Base-by-base conservation (phyloP, 2,113 vertebrate species). In the Petrocephalus zakoni region DNA sequence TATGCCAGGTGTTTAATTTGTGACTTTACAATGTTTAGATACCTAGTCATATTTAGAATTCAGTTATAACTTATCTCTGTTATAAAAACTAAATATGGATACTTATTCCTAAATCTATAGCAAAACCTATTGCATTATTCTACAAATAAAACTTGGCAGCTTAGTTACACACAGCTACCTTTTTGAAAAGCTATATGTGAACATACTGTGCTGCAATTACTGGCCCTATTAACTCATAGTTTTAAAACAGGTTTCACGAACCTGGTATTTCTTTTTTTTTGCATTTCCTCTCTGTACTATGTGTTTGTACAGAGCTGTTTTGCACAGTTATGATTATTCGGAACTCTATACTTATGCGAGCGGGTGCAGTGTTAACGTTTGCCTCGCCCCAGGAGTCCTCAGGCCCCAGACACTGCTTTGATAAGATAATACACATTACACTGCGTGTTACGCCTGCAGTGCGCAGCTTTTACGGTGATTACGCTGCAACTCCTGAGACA, bases 91-190 rank as follows among this genome's bases (percentile, higher is more conserved):
- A 17, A 19, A 0, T 17, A 11, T 13, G n/a, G n/a, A 64, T 11
- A 64, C 61, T 25, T 68, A 68, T n/a, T 29, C 10, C 25, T 29
- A 13, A 29, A 68, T 68, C 37, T 46, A 22, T 21, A 22, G 75
- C 75, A 19, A 55, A 9, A 55, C 51, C 5, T 84, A 49, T n/a
- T 42, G 19, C 9, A n/a, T 84, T 51, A 49, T 86, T 55, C 25
- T 42, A 2, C 25, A 83, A 47, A 49, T 83, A n/a, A 68, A 68
- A 42, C 11, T 17, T 46, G 37, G 51, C 84, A 55, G 15, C 84
- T 85, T 34, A 89, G n/a, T 68, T 83, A 85, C 29, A 86, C 72
- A 25, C 88, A 90, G 51, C n/a, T 87, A 34, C 68, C 89, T 78
- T 89, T 91, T 86, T 87, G 5, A 89, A 25, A 81, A 89, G 47